Evolutionary conservation across 2,113 vertebrate species (phyloP), one percentile per base, ranked within the genome.

Genomic region (Falcunculus frontatus): DNA sequence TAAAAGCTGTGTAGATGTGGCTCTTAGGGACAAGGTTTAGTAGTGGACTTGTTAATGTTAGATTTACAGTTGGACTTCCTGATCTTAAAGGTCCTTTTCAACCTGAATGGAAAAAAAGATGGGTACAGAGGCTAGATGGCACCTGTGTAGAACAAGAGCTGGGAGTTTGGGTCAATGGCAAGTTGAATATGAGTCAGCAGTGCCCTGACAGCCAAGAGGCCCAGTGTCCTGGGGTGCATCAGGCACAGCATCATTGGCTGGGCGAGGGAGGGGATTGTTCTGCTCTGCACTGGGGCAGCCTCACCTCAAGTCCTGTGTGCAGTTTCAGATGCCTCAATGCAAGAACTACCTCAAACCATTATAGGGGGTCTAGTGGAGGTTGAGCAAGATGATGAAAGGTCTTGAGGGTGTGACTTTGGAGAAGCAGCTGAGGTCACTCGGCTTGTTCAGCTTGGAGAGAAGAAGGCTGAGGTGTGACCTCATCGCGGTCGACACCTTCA

Each of bases 211-310:
- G 44, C 39, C n/a, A 4, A 25, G 13, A 30, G 20, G 8, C 10
- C 23, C 47, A 11, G 3, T 26, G 49, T 21, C 49, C 56, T 47
- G 41, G 39, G 10, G 9, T 27, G 13, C 18, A 7, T 16, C 74
- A 25, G n/a, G 46, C 15, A 5, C 55, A 23, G 47, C 19, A 17
- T 30, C 11, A 0, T 1, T 21, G 21, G 9, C 72, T 15, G 11
- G 5, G 3, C 7, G 1, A 27, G 49, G 9, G 9, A 59, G 17
- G 9, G 26, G 21, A 32, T n/a, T 57, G 39, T 22, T 50, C 29
- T 50, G 6, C 50, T 15, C 50, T 8, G 7, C 46, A 1, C 35
- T 55, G 35, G 8, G 9, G 8, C 0, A 0, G 59, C 29, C 25
- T 20, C 56, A 13, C 20, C 35, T 35, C 1, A 0, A 17, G 30